A percentile compares a stretch with the other conserved stretches of the same genome.
These are phyloP conservation scores for Neotoma lepida DNA, from an alignment of 2,113 vertebrate genomes.

Conservation along the genomic window DNA sequence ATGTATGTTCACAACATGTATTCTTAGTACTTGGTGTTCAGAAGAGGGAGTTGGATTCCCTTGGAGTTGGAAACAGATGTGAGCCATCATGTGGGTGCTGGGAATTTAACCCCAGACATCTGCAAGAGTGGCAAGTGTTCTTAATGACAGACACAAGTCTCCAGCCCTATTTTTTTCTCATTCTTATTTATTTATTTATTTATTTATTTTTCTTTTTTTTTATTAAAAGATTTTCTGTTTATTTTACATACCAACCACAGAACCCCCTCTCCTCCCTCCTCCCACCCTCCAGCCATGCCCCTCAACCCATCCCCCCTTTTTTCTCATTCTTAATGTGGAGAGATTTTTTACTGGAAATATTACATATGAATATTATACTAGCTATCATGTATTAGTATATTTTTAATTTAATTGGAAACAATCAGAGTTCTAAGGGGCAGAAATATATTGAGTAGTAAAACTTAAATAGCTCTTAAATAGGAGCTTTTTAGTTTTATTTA, in stretches of 20 bases:
- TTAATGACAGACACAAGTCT: neutral
- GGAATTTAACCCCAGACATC: neutral
- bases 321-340: conserved; percentile 73
- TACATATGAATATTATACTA: neutral
- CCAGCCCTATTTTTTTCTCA: conserved; percentile 52
- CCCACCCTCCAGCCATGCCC: too few relatives aligned
- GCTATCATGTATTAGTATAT: conserved; percentile 56
- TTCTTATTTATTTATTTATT: too few relatives aligned
- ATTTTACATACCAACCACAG: too few relatives aligned
- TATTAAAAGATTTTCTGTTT: too few relatives aligned
- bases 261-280: too few relatives aligned
- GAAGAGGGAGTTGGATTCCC: neutral
- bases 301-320: too few relatives aligned
- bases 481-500: neutral
- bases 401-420: conserved; percentile 66
- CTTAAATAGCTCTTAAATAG: neutral
- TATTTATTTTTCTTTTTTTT: too few relatives aligned
- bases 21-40: neutral
- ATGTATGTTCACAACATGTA: neutral
- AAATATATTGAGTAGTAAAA: conserved; percentile 37
- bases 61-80: neutral
- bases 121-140: neutral
- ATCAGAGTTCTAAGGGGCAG: neutral
- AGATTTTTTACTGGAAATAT: conserved; percentile 22
- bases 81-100: neutral